Evolutionary conservation across 53 echinoderm and acorn worm genomes (phyloP), one percentile per base, ranked within the genome.

Genomic region (Glandiceps talaboti): DNA sequence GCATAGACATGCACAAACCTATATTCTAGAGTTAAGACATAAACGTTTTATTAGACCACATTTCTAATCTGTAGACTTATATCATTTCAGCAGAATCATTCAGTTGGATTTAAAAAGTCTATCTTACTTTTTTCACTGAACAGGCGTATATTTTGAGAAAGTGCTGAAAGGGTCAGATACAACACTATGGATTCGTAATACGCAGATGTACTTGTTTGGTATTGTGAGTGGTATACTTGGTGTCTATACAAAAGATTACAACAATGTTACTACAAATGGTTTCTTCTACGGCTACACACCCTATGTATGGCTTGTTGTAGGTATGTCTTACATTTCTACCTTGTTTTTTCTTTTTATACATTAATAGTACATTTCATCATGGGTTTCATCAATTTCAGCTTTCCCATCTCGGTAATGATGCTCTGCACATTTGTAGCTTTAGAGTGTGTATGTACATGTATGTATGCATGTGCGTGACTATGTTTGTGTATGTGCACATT

Each of bases 101-200:
- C n/a, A n/a, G n/a, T n/a, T n/a, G n/a, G n/a, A n/a, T n/a, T n/a
- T n/a, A n/a, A n/a, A n/a, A n/a, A n/a, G n/a, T n/a, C n/a, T n/a
- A n/a, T n/a, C n/a, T n/a, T 20, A 45, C 20, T 45, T 45, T 45
- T 45, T 20, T 45, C 64, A 45, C 64, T 12, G 20, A 74, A 32
- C 86, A 97, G 99, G 99, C 91, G 99, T 97, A 27, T 97, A 97
- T 82, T 97, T 97, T 88, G 99, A 97, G 83, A 97, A 97, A 75
- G 93, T 97, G 28, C 79, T 97, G 74, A 97, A 97, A 82, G 99
- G 99, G 1, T 88, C 99, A 1, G 91, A 89, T 29, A 93, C 99
- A 1, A 77, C 91, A 27, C 86, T 97, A 32, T 99, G 93, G 93
- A 94, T 99, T 83, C 89, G 99, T 30, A 99, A 99, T 76, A 87